A percentile compares a stretch with the other conserved stretches of the same genome.
phyloP scores from a whole-genome alignment of 2,888 invertebrate species.

The Nasonia oneida region DNA sequence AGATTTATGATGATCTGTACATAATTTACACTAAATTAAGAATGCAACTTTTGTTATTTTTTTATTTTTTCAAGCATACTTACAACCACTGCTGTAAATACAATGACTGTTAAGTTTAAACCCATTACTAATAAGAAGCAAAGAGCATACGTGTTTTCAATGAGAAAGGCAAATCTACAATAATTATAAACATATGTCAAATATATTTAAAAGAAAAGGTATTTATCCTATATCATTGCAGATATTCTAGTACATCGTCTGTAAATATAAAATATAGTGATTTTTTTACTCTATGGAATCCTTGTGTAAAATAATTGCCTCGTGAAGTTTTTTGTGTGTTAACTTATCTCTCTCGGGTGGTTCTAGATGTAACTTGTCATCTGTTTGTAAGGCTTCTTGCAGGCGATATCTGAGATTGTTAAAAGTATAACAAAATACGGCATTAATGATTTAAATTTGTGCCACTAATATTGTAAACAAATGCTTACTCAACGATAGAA shows the following conservation, averaged over 20 bases:
- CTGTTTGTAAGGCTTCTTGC: background rate
- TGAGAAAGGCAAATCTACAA: background rate
- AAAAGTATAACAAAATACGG: background rate
- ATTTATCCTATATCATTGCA: background rate
- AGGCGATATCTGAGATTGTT: background rate
- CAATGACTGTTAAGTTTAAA: background rate
- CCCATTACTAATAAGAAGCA: background rate
- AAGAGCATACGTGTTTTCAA: background rate
- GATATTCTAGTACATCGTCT: too few species aligned
- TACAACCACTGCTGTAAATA: background rate
- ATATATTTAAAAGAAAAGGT: background rate
- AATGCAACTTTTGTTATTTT: background rate
- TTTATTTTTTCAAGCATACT: background rate
- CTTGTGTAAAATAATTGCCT: conserved; percentile 6
- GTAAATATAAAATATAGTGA: too few species aligned
- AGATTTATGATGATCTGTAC: background rate
- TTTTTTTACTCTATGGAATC: background rate
- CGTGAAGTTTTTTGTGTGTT: background rate
- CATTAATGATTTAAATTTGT: too few species aligned
- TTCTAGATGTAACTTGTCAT: background rate
- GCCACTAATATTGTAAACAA: background rate
- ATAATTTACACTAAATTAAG: background rate
- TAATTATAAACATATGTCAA: too few species aligned
- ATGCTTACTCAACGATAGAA: background rate
- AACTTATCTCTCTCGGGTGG: background rate